Base-by-base conservation (phyloP, 2,113 vertebrate species). In the Microtus montanus region DNA sequence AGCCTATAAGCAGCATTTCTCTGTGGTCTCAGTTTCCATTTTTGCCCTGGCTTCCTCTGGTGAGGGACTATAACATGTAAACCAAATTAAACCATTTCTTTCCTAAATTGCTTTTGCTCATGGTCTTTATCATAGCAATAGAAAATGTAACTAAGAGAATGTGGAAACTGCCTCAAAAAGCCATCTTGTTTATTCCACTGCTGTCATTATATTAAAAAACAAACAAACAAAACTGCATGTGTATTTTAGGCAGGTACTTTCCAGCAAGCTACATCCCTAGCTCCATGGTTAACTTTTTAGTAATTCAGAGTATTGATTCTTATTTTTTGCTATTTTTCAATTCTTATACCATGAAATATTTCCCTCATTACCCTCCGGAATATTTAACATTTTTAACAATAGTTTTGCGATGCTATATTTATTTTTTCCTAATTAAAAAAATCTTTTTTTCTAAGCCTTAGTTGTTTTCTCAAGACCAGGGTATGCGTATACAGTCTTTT, bases 341-440 rank as follows among this genome's bases (percentile, higher is more conserved):
- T 96, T 95, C 87, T 74, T 83, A 90, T 89, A 77, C 24, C 44
- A 75, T 93, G 90, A 96, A 89, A n/a, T 5, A 19, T 41, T 89
- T 92, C 87, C 35, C n/a, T 90, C 10, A 58, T 90, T 80, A 75
- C 49, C 19, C 70, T 33, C 28, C 35, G 87, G 44, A 95, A 92
- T 88, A 78, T 14, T 22, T 94, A 88, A n/a, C 79, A 49, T 75
- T 95, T 94, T 71, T 71, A 71, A 20, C 70, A 71, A 71, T 94
- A 80, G 58, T 94, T 95, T 89, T 86, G 4, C 80, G 61, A 68
- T 79, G 38, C 92, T 74, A 74, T 74, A 70, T 74, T 89, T 58
- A 71, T 85, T 90, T 91, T 88, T 71, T 86, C 44, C 44, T 90
- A 87, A 91, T 94, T 91, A 33, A 89, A 38, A 38, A 73, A 70